Evolutionary conservation across 2,888 invertebrate species (phyloP).

Genomic region (Drosophila colorata): DNA sequence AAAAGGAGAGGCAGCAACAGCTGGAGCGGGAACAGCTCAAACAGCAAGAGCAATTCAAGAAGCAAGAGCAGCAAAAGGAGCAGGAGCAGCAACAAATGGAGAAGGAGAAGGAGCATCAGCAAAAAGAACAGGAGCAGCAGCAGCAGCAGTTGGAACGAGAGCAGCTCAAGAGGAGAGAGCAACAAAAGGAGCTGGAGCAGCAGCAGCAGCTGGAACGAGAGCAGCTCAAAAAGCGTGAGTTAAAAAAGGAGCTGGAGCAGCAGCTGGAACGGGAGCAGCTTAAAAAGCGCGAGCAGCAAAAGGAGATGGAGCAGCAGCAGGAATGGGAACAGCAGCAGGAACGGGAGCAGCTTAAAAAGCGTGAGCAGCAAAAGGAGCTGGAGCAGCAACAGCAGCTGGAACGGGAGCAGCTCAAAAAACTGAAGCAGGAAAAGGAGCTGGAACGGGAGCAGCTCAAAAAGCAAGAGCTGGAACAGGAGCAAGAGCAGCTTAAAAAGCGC

Average conservation of each 20-base stretch:
- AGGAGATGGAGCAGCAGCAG: constrained; percentile 14
- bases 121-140: background rate
- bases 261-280: constrained; percentile 7
- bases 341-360: constrained; percentile 1
- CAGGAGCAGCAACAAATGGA: background rate
- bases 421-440: background rate
- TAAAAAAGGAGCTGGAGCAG: constrained; percentile 2
- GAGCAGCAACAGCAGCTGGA: constrained; percentile 12
- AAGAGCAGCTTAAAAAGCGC: background rate
- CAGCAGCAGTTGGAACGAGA: background rate
- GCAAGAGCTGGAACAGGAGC: background rate
- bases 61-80: background rate
- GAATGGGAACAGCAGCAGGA: background rate
- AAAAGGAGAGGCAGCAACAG: background rate
- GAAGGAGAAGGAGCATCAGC: background rate
- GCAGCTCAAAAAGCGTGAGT: constrained; percentile 3
- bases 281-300: constrained; percentile 8
- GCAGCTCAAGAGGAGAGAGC: background rate
- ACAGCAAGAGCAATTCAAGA: background rate
- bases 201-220: background rate
- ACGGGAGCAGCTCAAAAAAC: constrained; percentile 4
- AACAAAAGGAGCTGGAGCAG: constrained; percentile 10
- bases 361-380: background rate
- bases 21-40: background rate
- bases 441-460: background rate